Evolutionary conservation across 2,888 invertebrate genomes (phyloP).

Genomic region (Nasonia oneida): DNA sequence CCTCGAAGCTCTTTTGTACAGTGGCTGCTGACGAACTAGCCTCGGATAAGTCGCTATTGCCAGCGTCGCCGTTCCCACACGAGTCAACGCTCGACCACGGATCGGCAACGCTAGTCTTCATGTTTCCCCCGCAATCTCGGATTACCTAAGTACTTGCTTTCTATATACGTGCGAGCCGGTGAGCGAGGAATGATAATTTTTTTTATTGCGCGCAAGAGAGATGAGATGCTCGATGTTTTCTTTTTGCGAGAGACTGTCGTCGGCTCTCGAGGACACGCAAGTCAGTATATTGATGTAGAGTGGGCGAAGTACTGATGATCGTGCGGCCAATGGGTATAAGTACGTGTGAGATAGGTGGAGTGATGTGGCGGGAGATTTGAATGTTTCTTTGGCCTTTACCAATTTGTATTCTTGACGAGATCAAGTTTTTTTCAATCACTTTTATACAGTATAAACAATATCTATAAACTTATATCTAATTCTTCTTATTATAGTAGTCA

Average conservation of each 20-base stretch:
- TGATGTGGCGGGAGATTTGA: constrained; percentile 11
- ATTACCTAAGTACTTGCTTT: not conserved
- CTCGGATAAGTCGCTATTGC: not conserved
- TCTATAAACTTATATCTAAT: not conserved
- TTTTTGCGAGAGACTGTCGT: too few relatives aligned
- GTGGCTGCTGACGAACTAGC: not conserved
- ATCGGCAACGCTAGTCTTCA: constrained; percentile 72
- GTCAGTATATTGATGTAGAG: too few relatives aligned
- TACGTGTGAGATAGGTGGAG: too few relatives aligned
- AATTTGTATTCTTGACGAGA: not conserved
- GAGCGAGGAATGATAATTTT: not conserved
- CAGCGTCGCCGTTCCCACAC: constrained; percentile 8
- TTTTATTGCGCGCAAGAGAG: not conserved
- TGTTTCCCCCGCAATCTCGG: constrained; percentile 60
- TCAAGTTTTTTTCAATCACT: not conserved
- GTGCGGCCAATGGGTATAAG: too few relatives aligned
- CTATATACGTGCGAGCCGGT: not conserved
- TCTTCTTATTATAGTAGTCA: constrained; percentile 86
- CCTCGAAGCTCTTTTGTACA: constrained; percentile 48
- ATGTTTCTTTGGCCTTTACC: not conserved
- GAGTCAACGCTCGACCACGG: constrained; percentile 68
- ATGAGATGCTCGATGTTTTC: too few relatives aligned
- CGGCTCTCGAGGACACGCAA: too few relatives aligned
- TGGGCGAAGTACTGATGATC: too few relatives aligned
- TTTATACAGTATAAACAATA: too few relatives aligned